Evolutionary conservation across 2,113 vertebrate species (phyloP).

Genomic region (Thinocorus orbignyianus): DNA sequence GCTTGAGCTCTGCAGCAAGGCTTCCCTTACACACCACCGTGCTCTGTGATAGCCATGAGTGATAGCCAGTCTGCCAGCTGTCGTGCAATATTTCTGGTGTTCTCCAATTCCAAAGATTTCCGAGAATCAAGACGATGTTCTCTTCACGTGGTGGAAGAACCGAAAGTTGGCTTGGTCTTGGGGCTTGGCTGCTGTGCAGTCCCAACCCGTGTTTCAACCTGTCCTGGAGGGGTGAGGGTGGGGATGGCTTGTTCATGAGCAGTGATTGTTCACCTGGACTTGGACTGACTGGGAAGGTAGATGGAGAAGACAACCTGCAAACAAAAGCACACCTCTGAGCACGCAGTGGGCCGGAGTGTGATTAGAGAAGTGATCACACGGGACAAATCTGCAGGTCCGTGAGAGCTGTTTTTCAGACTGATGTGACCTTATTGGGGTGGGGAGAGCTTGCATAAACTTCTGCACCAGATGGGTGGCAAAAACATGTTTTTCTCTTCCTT

Average conservation of each 20-base stretch:
- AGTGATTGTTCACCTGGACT: not conserved
- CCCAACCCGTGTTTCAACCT: constrained; percentile 14
- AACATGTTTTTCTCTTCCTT: not conserved
- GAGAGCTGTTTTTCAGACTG: not conserved
- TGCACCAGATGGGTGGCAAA: not conserved
- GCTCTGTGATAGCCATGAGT: not conserved
- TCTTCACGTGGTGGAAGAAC: not conserved
- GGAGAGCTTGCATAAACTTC: not conserved
- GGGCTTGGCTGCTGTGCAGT: not conserved
- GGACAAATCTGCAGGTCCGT: not conserved
- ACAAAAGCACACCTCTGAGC: not conserved
- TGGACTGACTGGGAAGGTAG: not conserved
- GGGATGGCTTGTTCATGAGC: not conserved
- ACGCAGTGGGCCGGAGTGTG: not conserved
- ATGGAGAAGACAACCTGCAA: not conserved
- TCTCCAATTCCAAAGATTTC: not conserved
- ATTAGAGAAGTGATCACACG: not conserved
- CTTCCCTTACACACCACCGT: not conserved
- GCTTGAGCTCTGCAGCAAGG: constrained; percentile 1
- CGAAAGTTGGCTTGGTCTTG: not conserved
- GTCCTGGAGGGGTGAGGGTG: constrained; percentile 10
- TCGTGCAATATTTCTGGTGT: not conserved
- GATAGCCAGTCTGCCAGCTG: not conserved
- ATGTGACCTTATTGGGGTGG: not conserved
- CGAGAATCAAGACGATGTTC: rapidly evolving